phyloP scores from a whole-genome alignment of 2,797 vertebrate species.

The Scolopax bukidnonensis region DNA sequence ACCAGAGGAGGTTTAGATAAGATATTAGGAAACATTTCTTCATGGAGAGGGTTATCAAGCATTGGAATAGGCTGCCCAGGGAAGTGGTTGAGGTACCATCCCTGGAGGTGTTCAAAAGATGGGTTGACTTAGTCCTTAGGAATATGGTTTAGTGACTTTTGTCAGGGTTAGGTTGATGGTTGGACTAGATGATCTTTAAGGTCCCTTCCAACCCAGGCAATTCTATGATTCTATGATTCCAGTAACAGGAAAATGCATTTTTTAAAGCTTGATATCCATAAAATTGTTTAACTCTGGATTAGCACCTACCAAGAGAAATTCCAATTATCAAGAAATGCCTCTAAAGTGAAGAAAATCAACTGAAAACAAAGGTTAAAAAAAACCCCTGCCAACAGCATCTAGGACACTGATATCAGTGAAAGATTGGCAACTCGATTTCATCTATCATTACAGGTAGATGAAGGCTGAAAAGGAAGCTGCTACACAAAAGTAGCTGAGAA shows the following conservation, averaged over 20 bases:
- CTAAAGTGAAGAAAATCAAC: neutral
- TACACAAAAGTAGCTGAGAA: neutral
- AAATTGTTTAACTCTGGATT: neutral
- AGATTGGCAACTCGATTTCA: neutral
- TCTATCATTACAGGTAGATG: neutral
- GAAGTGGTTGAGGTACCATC: too few species aligned
- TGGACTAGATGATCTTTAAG: too few species aligned
- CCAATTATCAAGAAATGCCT: neutral
- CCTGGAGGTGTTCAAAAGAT: too few species aligned
- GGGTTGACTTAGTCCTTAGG: too few species aligned
- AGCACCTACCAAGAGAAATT: neutral
- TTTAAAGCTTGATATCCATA: neutral
- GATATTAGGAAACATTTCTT: too few species aligned
- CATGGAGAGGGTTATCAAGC: too few species aligned
- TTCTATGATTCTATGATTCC: neutral
- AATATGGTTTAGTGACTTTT: too few species aligned
- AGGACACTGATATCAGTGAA: neutral
- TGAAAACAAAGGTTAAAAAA: neutral
- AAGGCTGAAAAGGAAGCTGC: neutral
- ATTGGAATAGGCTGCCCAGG: too few species aligned
- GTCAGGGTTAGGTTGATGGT: too few species aligned
- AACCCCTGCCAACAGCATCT: neutral
- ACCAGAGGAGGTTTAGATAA: too few species aligned
- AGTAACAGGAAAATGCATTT: neutral
- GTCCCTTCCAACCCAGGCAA: too few species aligned